phyloP scores from a whole-genome alignment of 2,888 invertebrate genomes.

The Amphipoea lucens region DNA sequence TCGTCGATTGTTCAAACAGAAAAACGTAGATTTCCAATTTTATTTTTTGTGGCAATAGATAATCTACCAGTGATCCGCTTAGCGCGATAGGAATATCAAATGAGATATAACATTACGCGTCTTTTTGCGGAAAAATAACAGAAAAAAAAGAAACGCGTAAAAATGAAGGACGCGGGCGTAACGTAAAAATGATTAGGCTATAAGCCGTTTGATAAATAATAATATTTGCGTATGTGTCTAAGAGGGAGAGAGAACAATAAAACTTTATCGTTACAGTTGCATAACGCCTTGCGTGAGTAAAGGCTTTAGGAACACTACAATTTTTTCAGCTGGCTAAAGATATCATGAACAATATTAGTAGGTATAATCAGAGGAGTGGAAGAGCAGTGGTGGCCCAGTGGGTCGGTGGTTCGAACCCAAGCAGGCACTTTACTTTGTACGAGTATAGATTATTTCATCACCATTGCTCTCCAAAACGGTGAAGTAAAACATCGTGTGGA shows the following conservation, averaged over 20 bases:
- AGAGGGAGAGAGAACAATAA: neutral
- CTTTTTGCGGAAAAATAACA: constrained; percentile 13
- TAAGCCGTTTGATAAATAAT: constrained; percentile 42
- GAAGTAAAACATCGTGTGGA: neutral
- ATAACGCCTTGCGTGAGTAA: neutral
- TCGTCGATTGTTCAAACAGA: neutral
- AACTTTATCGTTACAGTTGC: constrained; percentile 6
- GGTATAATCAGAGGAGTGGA: neutral
- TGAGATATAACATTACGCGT: constrained; percentile 35
- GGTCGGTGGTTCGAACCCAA: neutral
- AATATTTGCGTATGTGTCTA: constrained; percentile 29
- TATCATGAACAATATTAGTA: neutral
- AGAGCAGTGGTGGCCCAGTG: neutral
- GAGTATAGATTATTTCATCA: neutral
- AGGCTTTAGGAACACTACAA: neutral
- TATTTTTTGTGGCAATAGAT: constrained; percentile 29
- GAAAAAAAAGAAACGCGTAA: constrained; percentile 24
- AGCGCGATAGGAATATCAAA: constrained; percentile 58
- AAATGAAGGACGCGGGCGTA: constrained; percentile 37
- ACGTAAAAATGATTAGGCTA: constrained; percentile 38
- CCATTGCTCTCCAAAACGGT: no score
- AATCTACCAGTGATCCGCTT: constrained; percentile 51
- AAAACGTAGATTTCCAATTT: constrained; percentile 18
- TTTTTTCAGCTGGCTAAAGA: neutral
- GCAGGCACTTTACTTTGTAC: neutral